Evolutionary conservation across 2,888 invertebrate genomes (phyloP).

Genomic region (Stenotaenia linearis): DNA sequence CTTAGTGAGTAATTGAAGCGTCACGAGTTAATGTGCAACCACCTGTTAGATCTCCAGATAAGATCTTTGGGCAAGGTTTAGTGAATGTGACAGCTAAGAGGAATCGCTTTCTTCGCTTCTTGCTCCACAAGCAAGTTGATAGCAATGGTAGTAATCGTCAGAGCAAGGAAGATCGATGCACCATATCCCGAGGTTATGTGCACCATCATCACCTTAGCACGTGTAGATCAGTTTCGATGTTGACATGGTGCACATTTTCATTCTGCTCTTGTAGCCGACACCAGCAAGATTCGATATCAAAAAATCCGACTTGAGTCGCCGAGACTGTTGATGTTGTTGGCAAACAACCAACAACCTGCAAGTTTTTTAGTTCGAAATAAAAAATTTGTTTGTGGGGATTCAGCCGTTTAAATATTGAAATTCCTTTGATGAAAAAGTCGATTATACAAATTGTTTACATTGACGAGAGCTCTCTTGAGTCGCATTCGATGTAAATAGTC

Average conservation of each 20-base stretch:
- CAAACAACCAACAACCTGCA: no score
- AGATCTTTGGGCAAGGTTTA: not conserved
- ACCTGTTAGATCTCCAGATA: not conserved
- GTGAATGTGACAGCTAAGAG: not conserved
- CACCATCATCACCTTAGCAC: slow-evolving; percentile 4
- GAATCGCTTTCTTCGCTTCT: not conserved
- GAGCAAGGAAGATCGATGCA: slow-evolving; percentile 1
- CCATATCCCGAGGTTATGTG: not conserved
- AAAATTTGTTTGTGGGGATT: not conserved
- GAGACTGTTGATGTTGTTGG: not conserved
- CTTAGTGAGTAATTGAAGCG: not conserved
- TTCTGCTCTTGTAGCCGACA: not conserved
- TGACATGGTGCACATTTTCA: slow-evolving; percentile 9
- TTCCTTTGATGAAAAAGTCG: not conserved
- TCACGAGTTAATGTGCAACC: not conserved
- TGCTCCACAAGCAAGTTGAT: slow-evolving; percentile 4
- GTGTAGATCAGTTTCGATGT: not conserved
- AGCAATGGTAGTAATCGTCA: slow-evolving; percentile 4
- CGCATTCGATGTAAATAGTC: not conserved
- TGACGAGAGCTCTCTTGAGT: not conserved
- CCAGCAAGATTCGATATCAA: not conserved
- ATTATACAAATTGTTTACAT: not conserved
- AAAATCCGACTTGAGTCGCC: not conserved
- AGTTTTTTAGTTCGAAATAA: not conserved
- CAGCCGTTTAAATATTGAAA: not conserved